Percentiles rank a stretch among this genome's conserved stretches.
These are phyloP conservation scores for Eublepharis macularius DNA, from an alignment of 2,113 vertebrate species.

Conservation along the genomic window DNA sequence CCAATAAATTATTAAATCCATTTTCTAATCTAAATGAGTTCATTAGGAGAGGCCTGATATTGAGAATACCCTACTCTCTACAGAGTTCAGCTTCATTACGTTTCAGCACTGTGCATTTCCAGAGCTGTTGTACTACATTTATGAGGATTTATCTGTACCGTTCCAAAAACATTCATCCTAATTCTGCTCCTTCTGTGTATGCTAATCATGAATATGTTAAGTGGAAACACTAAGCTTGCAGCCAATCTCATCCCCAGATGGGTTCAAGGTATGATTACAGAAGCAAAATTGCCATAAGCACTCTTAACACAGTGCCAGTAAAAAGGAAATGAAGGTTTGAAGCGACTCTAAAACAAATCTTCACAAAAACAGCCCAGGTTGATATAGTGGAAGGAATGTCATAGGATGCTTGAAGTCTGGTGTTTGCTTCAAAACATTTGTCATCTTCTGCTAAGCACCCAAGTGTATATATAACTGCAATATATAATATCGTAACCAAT, in stretches of 20 bases:
- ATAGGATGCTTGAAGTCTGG: background rate
- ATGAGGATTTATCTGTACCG: conserved; percentile 84
- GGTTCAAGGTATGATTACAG: conserved; percentile 83
- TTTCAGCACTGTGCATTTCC: conserved; percentile 78
- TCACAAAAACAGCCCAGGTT: conserved; percentile 11
- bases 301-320: conserved; percentile 65
- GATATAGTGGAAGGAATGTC: conserved; percentile 24
- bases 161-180: conserved; percentile 86
- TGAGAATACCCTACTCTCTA: conserved; percentile 82
- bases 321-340: conserved; percentile 67
- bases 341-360: conserved; percentile 14
- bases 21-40: conserved; percentile 90
- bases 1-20: conserved; percentile 89
- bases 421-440: background rate
- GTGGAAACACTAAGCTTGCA: conserved; percentile 78
- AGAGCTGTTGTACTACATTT: conserved; percentile 85
- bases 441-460: background rate
- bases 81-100: conserved; percentile 85
- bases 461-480: background rate
- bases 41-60: conserved; percentile 82
- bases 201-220: conserved; percentile 83
- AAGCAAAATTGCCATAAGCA: conserved; percentile 80
- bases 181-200: conserved; percentile 81
- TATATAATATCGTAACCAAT: background rate
- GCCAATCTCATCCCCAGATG: conserved; percentile 80